Evolutionary conservation across 2,113 vertebrate genomes (phyloP), one percentile per base, ranked within the genome.

Genomic region (Mus spicilegus): DNA sequence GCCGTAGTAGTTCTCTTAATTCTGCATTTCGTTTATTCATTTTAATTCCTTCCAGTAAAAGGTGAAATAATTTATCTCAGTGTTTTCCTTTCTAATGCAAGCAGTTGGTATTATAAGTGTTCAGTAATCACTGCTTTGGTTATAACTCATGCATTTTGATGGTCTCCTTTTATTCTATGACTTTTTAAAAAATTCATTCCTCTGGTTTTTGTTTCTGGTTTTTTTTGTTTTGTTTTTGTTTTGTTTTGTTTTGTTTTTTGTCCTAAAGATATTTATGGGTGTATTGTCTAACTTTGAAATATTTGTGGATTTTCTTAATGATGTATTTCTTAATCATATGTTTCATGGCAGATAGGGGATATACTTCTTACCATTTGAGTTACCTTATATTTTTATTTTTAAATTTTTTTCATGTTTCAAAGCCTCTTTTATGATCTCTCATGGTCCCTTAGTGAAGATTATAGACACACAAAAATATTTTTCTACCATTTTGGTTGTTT

Each of bases 11-110:
- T 75, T 77, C 13, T 10, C 75, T 75, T 67, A 61, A 72, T 93
- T 77, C 36, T 81, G n/a, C 8, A 19, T 69, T 86, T 82, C 36
- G 82, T 3, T 70, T 28, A 36, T 17, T 93, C 1, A 33, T 85
- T 0, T 51, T 91, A 92, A 90, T 77, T 39, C 72, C 82, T 91
- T 86, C 30, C 36, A 81, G 16, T 76, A 54, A 65, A 90, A 75
- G 16, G 8, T 87, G n/a, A 75, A 81, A 30, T 76, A 0, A 85
- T n/a, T 65, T 11, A 69, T 49, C 92, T 73, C 26, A 22, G 26
- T 42, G 26, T 86, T 96, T 95, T 77, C 39, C 72, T 96, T 95
- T 86, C 42, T 24, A 93, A 61, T n/a, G 70, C 2, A 63, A 72
- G 6, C 46, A 78, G 36, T 61, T 26, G 36, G 54, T 80, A 6